Evolutionary conservation across 1,140 invertebrate species (phyloP).

Genomic region (Hermetia illucens): DNA sequence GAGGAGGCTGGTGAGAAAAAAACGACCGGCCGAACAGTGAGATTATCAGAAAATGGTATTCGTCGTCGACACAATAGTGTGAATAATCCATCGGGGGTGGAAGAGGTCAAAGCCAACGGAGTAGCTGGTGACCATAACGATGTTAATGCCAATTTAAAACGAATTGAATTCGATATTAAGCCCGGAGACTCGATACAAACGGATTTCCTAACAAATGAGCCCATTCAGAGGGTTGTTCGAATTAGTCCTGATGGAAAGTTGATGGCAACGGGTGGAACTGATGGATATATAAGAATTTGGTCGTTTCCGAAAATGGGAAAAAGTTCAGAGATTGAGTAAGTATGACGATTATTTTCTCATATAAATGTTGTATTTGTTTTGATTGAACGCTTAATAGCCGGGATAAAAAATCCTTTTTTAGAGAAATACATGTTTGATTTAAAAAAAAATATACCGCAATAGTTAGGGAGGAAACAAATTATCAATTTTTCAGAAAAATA

Average conservation of each 20-base stretch:
- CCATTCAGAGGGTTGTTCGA: conserved; percentile 74
- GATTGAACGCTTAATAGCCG: too few relatives aligned
- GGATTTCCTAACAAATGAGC: conserved; percentile 51
- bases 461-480: too few relatives aligned
- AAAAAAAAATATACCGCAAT: too few relatives aligned
- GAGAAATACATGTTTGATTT: too few relatives aligned
- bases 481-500: too few relatives aligned
- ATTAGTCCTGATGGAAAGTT: conserved; percentile 60
- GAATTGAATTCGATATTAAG: conserved; percentile 55
- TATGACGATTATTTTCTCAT: conserved; percentile 11
- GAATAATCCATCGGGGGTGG: too few relatives aligned
- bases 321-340: conserved; percentile 43
- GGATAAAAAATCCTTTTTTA: too few relatives aligned
- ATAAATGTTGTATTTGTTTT: conserved; percentile 1
- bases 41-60: conserved; percentile 17
- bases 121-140: conserved; percentile 24
- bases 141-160: conserved; percentile 37
- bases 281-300: conserved; percentile 80
- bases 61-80: conserved; percentile 16
- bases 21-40: conserved; percentile 13
- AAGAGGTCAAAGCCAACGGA: conserved; percentile 9
- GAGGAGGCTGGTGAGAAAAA: conserved; percentile 8
- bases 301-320: conserved; percentile 65
- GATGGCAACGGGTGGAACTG: conserved; percentile 82
- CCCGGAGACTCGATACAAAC: conserved; percentile 65